Base-by-base conservation (phyloP, 2,113 vertebrate genomes). In the Rhodinocichla rosea region DNA sequence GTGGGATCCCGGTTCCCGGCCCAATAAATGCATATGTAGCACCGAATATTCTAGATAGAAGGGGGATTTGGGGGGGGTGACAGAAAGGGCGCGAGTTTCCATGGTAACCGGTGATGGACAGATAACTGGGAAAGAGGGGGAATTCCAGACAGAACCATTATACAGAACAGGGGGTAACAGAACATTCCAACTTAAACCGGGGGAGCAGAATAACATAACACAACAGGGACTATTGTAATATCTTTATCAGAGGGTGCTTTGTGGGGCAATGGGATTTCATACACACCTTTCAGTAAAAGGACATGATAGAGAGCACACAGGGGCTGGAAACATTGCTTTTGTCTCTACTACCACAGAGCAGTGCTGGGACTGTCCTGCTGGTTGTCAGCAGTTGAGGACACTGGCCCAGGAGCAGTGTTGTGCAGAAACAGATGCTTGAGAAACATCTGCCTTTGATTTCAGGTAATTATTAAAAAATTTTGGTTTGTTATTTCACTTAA, bases 241-340 rank as follows among this genome's bases (percentile, higher is more conserved):
- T 42, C 27, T 89, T 85, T n/a, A 32, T 59, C 24, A 44, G 30
- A 56, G 20, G 7, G 18, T 26, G 37, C 30, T 83, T 63, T 5
- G 4, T 50, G 10, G 17, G 5, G 15, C 39, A 56, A 24, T 10
- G 10, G 5, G 10, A n/a, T 42, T 67, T 30, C 9, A 20, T 67
- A 13, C 17, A 73, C 4, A 17, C 44, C 14, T 24, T 56, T 89
- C 20, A 19, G 33, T 39, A 22, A 23, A 30, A 14, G 16, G 22
- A 35, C 7, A 6, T 7, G 8, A 35, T 60, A 0, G 2, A 44
- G 19, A 57, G 35, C 26, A 37, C 23, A 8, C 0, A 0, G 11
- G 10, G 26, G 10, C 26, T 27, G 28, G 50, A 86, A 73, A 76
- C 7, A 32, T 8, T 73, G 5, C 44, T 9, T 12, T 30, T 37